Evolutionary conservation across 2,113 vertebrate species (phyloP), one percentile per base, ranked within the genome.

Genomic region (Narcine bancroftii): DNA sequence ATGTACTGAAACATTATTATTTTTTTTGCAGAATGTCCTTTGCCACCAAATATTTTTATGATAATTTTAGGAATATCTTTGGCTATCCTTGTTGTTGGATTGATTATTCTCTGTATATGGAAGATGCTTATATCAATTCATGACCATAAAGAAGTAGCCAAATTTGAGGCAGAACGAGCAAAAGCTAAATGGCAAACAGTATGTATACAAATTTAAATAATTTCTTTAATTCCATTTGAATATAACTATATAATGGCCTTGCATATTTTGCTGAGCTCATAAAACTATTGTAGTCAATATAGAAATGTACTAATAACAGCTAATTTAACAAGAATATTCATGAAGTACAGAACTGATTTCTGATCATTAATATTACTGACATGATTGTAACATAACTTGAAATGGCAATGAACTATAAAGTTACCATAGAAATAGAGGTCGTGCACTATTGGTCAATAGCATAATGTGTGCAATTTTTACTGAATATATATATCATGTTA

Each of bases 131-230:
- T 99, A 92, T 99, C 98, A 1, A 96, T 97, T 94, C 98, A 99
- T 53, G 99, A 99, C 93, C 96, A 96, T 29, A 99, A 98, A 95
- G 99, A 99, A 94, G 98, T 99, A 93, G 99, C 98, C 92, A 99
- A 97, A 94, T 99, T 99, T 94, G 98, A 99, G 96, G 97, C 97
- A 50, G 99, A 99, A 94, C 96, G 95, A 93, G 95, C 97, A 0
- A 99, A 99, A 93, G 98, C 97, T 92, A 98, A 97, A 94, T 99
- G 99, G 99, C 97, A 99, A 95, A 95, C 96, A 94, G 99, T 99
- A 97, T 0, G 97, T 93, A 42, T 91, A 29, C 19, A 71, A 10
- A 47, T n/a, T 39, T 42, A 39, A 42, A 42, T 42, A 66, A n/a
- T 45, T 42, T 13, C 26, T 42, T n/a, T n/a, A n/a, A n/a, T n/a